Base-by-base conservation (phyloP, 1,140 invertebrate genomes). In the Eumaeus atala region DNA sequence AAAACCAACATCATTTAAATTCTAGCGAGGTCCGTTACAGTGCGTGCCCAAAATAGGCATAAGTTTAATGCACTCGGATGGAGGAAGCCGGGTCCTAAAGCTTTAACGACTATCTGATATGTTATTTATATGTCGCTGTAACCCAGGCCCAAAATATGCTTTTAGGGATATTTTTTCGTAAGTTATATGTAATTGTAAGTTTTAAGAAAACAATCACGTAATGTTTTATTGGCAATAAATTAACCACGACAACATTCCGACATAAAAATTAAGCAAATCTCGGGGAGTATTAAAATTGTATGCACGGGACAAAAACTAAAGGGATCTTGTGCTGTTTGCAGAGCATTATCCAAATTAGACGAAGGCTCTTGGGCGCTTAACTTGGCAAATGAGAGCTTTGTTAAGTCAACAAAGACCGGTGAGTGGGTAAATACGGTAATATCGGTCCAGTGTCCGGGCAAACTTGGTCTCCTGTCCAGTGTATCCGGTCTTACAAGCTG, bases 271-370 rank as follows among this genome's bases (percentile, higher is more conserved):
- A 14, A 28, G 2, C 6, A 28, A 11, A 28, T 9, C n/a, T 28
- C 17, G 16, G 17, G 12, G 12, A n/a, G 16, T 42, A 52, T 52
- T 42, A 52, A 52, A 52, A 42, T 42, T 52, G 18, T 9, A 52
- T 37, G 18, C 12, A 33, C 3, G 17, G 17, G 11, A 48, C 42
- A 35, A 54, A 54, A 48, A 48, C 28, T 9, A 47, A 34, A 42
- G 34, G 42, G 18, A n/a, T n/a, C n/a, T n/a, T 10, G 33, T 18
- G 35, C 60, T 83, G 70, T 83, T 79, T 83, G 66, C 69, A 50
- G 60, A 76, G 62, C 63, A 76, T 83, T 79, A 83, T 70, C 66
- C 76, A 78, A 79, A 82, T 79, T 72, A 76, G 74, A 54, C 63
- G 55, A 58, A 64, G 61, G 54, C 66, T 71, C 68, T 70, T 70